phyloP scores from a whole-genome alignment of 2,113 vertebrate species.

The Aleadryas rufinucha region DNA sequence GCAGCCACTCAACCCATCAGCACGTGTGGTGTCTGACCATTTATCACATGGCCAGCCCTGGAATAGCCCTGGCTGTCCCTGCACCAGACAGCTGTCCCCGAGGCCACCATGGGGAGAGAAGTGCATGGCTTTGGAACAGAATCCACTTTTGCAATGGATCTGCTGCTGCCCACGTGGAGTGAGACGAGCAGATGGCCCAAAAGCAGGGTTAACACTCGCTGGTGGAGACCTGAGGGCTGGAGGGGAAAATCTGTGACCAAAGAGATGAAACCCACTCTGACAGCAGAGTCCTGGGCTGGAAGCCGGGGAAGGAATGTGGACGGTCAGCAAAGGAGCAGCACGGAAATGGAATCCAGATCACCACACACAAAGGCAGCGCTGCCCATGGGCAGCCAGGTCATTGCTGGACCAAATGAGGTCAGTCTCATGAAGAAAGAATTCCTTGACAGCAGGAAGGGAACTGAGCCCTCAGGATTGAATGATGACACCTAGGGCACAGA shows the following conservation, averaged over 20 bases:
- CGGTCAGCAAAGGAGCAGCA: background rate
- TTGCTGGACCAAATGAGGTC: background rate
- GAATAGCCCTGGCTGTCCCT: background rate
- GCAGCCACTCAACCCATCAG: background rate
- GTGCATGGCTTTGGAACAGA: background rate
- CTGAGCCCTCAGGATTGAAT: background rate
- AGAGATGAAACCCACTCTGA: background rate
- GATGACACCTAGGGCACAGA: background rate
- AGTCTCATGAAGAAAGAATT: background rate
- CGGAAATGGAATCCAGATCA: background rate
- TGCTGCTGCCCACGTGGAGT: fast-evolving
- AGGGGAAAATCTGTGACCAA: background rate
- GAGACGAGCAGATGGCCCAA: background rate
- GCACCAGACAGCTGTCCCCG: background rate
- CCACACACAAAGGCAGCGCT: fast-evolving
- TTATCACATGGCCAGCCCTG: background rate
- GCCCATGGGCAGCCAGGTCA: background rate
- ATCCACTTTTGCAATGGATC: background rate
- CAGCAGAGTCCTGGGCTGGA: background rate
- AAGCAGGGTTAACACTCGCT: background rate
- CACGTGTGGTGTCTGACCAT: too few species aligned
- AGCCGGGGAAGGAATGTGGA: background rate
- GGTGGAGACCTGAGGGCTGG: background rate
- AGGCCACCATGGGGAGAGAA: background rate
- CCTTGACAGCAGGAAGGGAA: background rate